Evolutionary conservation across 2,797 vertebrate species (phyloP).

Genomic region (Tokudaia muenninki): DNA sequence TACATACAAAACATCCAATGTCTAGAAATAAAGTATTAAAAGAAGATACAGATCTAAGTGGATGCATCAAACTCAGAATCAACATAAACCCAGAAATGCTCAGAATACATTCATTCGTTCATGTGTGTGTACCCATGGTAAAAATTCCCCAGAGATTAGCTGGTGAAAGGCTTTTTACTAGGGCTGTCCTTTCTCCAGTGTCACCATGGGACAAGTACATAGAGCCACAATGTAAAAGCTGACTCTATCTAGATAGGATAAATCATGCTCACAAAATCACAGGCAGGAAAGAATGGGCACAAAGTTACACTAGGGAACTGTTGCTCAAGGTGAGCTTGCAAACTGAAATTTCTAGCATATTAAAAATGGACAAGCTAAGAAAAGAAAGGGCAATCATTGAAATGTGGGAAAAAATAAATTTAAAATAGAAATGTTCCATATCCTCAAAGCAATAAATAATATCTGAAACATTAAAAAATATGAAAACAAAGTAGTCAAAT

Average conservation of each 20-base stretch:
- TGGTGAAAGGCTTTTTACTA: not conserved
- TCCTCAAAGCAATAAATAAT: slow-evolving; percentile 49
- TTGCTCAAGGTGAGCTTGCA: not conserved
- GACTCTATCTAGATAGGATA: not conserved
- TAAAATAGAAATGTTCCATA: slow-evolving; percentile 20
- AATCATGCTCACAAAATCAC: not conserved
- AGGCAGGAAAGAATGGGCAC: not conserved
- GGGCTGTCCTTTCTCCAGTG: not conserved
- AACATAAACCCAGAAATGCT: not conserved
- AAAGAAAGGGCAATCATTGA: slow-evolving; percentile 6
- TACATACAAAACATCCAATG: not conserved
- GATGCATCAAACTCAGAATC: not conserved
- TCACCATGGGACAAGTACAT: not conserved
- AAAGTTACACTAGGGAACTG: not conserved
- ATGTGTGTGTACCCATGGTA: not conserved
- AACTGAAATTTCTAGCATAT: not conserved
- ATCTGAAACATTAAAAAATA: slow-evolving; percentile 27
- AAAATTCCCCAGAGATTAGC: not conserved
- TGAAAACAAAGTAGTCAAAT: not conserved
- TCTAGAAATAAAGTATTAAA: not conserved
- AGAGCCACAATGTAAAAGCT: not conserved
- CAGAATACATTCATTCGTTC: not conserved
- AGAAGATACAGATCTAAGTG: not conserved
- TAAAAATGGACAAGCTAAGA: slow-evolving; percentile 17
- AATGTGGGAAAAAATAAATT: slow-evolving; percentile 4